These are phyloP conservation scores for Oncorhynchus mykiss DNA, from an alignment of 2,113 vertebrate genomes.

Conservation along the genomic window DNA sequence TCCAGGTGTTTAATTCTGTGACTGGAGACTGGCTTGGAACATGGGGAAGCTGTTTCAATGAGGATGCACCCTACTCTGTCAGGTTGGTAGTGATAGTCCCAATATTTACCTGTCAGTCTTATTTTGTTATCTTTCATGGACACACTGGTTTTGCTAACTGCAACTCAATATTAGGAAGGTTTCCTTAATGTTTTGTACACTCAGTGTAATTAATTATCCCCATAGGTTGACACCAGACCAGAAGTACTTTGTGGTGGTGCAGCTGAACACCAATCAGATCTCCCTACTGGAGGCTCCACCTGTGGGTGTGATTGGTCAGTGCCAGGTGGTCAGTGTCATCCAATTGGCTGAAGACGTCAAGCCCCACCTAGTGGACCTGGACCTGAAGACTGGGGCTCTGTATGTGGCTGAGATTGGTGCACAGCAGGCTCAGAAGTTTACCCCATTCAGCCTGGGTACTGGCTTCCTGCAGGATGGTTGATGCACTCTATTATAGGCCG, in stretches of 20 bases:
- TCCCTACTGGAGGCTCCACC: slow-evolving; percentile 79
- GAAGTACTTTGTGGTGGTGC: slow-evolving; percentile 83
- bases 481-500: neutral
- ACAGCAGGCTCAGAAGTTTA: slow-evolving; percentile 90
- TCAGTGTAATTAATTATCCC: neutral
- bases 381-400: slow-evolving; percentile 79
- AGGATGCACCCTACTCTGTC: slow-evolving; percentile 91
- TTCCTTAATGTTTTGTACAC: neutral
- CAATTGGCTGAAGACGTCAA: slow-evolving; percentile 86
- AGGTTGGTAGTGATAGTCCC: slow-evolving; percentile 64
- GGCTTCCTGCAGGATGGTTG: slow-evolving; percentile 40
- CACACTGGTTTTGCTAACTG: no score
- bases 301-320: slow-evolving; percentile 81
- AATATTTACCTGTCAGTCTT: neutral
- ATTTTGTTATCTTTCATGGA: neutral
- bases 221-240: slow-evolving; percentile 82
- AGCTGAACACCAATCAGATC: slow-evolving; percentile 86
- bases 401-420: slow-evolving; percentile 94
- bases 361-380: slow-evolving; percentile 89
- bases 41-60: slow-evolving; percentile 87
- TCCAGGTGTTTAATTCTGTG: slow-evolving; percentile 90
- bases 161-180: neutral
- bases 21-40: slow-evolving; percentile 92
- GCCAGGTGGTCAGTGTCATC: slow-evolving; percentile 78
- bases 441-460: slow-evolving; percentile 66